Evolutionary conservation across 2,113 vertebrate genomes (phyloP).

Genomic region (Chinchilla lanigera): DNA sequence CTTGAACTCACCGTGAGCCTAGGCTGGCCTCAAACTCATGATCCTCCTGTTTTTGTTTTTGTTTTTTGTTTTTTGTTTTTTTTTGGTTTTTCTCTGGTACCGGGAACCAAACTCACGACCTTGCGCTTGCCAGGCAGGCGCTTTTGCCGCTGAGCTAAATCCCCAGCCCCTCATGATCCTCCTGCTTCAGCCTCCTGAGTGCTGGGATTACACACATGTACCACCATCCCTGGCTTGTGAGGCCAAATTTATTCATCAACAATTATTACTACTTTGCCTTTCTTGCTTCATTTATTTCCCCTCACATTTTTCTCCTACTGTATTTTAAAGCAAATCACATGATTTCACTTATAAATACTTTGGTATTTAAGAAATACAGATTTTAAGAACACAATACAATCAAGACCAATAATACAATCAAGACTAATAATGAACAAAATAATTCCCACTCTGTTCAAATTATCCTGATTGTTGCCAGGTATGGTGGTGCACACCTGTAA

Average conservation of each 20-base stretch:
- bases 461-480: background rate
- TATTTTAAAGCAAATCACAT: constrained; percentile 28
- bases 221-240: background rate
- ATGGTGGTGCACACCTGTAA: background rate
- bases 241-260: background rate
- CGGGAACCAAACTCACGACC: too few species aligned
- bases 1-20: background rate
- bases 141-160: too few species aligned
- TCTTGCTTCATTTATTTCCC: constrained; percentile 15
- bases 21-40: background rate
- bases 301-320: background rate
- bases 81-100: too few species aligned
- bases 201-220: background rate
- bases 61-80: too few species aligned
- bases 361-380: background rate
- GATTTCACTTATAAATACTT: constrained; percentile 25
- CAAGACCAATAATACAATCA: background rate
- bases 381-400: background rate
- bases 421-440: background rate
- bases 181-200: background rate
- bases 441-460: constrained; percentile 4
- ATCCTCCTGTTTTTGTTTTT: background rate
- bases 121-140: too few species aligned
- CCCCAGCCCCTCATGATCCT: background rate
- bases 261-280: background rate